Percentiles rank a stretch among this genome's conserved stretches.
These are phyloP conservation scores for Diachasmimorpha longicaudata DNA, from an alignment of 1,140 invertebrate species.

Conservation along the genomic window DNA sequence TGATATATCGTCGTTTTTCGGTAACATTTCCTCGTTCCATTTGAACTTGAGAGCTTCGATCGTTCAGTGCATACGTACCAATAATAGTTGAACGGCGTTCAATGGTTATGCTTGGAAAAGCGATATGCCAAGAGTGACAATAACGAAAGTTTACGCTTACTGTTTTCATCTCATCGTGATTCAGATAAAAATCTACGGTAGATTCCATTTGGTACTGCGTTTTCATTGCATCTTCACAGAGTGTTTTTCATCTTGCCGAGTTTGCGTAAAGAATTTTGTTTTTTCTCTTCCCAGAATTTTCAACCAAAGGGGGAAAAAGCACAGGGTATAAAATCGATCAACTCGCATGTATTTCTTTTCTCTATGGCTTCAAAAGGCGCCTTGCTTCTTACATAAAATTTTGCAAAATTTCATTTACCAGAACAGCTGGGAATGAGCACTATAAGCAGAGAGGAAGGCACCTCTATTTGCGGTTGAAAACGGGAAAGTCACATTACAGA, in stretches of 20 bases:
- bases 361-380: too few relatives aligned
- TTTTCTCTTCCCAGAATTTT: neutral
- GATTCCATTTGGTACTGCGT: neutral
- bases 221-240: neutral
- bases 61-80: neutral
- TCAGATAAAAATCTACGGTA: neutral
- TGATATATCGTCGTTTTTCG: neutral
- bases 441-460: neutral
- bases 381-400: too few relatives aligned
- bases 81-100: neutral
- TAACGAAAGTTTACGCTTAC: neutral
- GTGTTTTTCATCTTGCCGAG: neutral
- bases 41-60: neutral
- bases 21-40: neutral
- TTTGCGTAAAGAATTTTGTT: neutral
- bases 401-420: neutral
- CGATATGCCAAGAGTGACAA: neutral
- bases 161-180: neutral
- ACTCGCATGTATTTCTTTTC: too few relatives aligned
- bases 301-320: neutral
- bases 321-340: too few relatives aligned
- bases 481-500: neutral
- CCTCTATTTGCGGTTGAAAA: neutral
- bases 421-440: neutral
- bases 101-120: neutral